Base-by-base conservation (phyloP, 2,797 vertebrate genomes). In the Hydrolagus colliei region DNA sequence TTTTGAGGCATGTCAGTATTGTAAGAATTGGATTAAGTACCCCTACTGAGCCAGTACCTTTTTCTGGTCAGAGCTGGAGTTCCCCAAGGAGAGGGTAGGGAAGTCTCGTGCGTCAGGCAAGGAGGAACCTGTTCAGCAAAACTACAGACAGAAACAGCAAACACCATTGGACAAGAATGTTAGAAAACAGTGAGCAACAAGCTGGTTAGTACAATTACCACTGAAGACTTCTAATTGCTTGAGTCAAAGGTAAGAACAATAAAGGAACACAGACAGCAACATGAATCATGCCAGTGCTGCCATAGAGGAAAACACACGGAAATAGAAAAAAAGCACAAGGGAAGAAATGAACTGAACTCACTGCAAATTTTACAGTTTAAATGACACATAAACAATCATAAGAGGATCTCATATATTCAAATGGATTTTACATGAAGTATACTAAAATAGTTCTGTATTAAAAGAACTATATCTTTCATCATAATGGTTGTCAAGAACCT, bases 101-200 rank as follows among this genome's bases (percentile, higher is more conserved):
- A 97, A 93, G 97, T 97, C 95, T 99, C 98, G 88, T 96, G 97
- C 94, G 96, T 97, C 96, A 99, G 96, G 94, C 97, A 99, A 92
- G 97, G 97, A 93, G 97, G 97, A 87, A 98, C 94, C 93, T 98
- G 98, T 92, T 99, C 98, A 89, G 98, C 96, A 93, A 95, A 96
- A 95, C 98, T 99, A 96, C 92, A 93, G 91, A 93, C 91, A 93
- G 85, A 61, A 91, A 74, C 8, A 86, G 41, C 90, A 96, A 93
- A 94, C 89, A 92, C 88, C 90, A 91, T 91, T 91, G 90, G 89
- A 92, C 92, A 88, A 93, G 90, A 93, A 88, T 87, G 91, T 95
- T 94, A 95, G 92, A 90, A 89, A 91, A 92, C 90, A 91, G 77
- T 87, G 88, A 87, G 52, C 14, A 72, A 68, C 88, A 89, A 89